Evolutionary conservation across 2,113 vertebrate genomes (phyloP).

Genomic region (Mesitornis unicolor): DNA sequence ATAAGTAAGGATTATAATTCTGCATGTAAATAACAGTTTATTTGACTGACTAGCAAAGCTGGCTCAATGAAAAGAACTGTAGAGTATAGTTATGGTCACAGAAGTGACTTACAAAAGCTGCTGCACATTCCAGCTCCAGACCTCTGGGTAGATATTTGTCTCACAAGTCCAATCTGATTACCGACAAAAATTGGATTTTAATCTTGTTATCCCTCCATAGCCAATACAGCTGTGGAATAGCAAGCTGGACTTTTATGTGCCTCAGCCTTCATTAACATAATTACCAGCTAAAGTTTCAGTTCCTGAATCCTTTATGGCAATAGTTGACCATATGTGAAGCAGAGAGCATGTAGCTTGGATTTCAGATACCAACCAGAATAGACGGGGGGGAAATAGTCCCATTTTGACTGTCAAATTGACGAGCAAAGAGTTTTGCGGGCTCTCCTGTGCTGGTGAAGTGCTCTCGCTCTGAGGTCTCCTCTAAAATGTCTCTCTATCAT

Average conservation of each 20-base stretch:
- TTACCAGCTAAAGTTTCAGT: not conserved
- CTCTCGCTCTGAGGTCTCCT: not conserved
- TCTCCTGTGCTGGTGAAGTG: not conserved
- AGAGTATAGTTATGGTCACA: not conserved
- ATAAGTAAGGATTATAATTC: not conserved
- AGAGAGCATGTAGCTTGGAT: not conserved
- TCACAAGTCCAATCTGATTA: not conserved
- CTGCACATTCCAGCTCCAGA: not conserved
- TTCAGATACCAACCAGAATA: not conserved
- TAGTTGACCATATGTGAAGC: not conserved
- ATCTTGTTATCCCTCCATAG: not conserved
- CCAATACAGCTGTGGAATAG: not conserved
- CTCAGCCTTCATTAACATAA: constrained; percentile 25
- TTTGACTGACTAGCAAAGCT: not conserved
- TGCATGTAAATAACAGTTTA: not conserved
- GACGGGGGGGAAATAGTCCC: not conserved
- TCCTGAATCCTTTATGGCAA: not conserved
- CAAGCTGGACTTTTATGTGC: not conserved
- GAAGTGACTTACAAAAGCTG: not conserved
- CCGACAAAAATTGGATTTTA: not conserved
- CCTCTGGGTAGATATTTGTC: not conserved
- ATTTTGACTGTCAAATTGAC: not conserved
- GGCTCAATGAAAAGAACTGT: not conserved
- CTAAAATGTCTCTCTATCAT: not conserved
- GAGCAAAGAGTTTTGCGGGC: not conserved